Evolutionary conservation across 2,113 vertebrate species (phyloP).

Genomic region (Stictonetta naevosa): DNA sequence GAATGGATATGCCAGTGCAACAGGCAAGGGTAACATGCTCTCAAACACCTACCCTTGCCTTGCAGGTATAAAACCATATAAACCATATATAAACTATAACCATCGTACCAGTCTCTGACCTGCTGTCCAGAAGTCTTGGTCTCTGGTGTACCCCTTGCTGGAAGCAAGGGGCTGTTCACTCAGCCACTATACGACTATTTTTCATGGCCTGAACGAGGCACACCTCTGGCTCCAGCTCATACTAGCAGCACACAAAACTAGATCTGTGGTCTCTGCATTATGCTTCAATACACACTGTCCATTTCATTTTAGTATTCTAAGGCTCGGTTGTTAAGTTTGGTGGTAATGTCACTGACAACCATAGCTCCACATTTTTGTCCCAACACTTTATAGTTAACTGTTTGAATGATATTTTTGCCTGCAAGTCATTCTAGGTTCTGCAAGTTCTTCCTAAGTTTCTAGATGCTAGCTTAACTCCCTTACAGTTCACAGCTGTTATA

Average conservation of each 20-base stretch:
- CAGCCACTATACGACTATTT: neutral
- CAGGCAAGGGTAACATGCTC: neutral
- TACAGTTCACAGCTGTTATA: neutral
- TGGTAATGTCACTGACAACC: neutral
- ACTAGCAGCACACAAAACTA: neutral
- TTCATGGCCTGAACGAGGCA: neutral
- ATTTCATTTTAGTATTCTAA: neutral
- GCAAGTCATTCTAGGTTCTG: too few species aligned
- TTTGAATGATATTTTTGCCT: neutral
- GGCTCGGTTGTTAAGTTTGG: neutral
- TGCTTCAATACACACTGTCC: fast-evolving
- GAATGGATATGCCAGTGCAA: neutral
- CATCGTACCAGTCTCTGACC: neutral
- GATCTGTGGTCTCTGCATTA: neutral
- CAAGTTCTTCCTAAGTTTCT: neutral
- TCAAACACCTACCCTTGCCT: neutral
- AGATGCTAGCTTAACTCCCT: neutral
- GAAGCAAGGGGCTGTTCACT: neutral
- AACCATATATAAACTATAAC: neutral
- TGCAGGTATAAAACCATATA: neutral
- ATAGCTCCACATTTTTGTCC: neutral
- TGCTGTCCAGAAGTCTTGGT: neutral
- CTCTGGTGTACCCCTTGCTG: fast-evolving
- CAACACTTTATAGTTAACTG: neutral
- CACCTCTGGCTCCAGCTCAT: neutral